phyloP scores from a whole-genome alignment of 2,888 invertebrate species.

The Dioctria linearis region DNA sequence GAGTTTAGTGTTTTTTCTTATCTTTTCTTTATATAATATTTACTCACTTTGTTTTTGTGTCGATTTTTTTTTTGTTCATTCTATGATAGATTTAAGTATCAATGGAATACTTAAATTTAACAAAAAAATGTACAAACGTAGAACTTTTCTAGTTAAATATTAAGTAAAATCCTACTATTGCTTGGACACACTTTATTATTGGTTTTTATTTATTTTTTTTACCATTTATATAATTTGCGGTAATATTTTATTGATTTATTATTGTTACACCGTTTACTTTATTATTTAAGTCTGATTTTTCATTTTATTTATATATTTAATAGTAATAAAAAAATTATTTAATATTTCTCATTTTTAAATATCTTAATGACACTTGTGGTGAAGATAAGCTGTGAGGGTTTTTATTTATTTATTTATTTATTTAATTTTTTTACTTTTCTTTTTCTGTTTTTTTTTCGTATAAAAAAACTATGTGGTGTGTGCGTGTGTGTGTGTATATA shows the following conservation, averaged over 20 bases:
- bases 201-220: not conserved
- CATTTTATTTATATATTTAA: constrained; percentile 48
- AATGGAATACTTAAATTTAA: too few relatives aligned
- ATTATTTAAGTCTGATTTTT: constrained; percentile 15
- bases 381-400: constrained; percentile 57
- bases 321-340: constrained; percentile 33
- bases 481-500: too few relatives aligned
- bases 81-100: too few relatives aligned
- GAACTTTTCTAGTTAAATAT: too few relatives aligned
- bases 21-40: constrained; percentile 55
- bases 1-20: constrained; percentile 67
- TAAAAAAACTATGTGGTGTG: not conserved
- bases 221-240: not conserved
- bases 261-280: constrained; percentile 21
- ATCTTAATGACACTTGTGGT: constrained; percentile 64
- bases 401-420: too few relatives aligned
- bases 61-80: too few relatives aligned
- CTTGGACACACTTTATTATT: too few relatives aligned
- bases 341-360: constrained; percentile 50
- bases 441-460: too few relatives aligned
- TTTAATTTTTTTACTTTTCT: too few relatives aligned
- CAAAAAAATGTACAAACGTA: too few relatives aligned
- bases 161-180: too few relatives aligned
- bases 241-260: constrained; percentile 36
- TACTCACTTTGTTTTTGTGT: constrained; percentile 41